These are phyloP conservation scores for Drosophila parabipectinata DNA, from an alignment of 1,140 invertebrate genomes.

Conservation along the genomic window DNA sequence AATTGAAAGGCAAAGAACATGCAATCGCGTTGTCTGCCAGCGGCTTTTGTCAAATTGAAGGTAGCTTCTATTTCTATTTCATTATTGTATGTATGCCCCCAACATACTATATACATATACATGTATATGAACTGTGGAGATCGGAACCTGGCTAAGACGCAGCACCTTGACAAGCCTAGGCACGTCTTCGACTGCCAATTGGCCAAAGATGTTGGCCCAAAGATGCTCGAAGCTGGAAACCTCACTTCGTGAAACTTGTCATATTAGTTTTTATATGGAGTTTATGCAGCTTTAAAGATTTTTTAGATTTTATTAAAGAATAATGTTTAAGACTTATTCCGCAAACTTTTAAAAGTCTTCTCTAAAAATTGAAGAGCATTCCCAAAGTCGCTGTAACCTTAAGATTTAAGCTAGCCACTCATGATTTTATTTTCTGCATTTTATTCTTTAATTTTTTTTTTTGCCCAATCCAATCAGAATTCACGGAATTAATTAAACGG, in stretches of 20 bases:
- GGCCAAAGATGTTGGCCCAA: slow-evolving; percentile 41
- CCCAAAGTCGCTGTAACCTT: neutral
- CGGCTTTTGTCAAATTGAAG: slow-evolving; percentile 69
- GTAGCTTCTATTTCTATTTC: slow-evolving; percentile 33
- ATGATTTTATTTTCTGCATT: slow-evolving; percentile 22
- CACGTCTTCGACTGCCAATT: slow-evolving; percentile 70
- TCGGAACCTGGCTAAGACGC: slow-evolving; percentile 22
- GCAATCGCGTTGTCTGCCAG: slow-evolving; percentile 56
- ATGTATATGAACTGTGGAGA: neutral
- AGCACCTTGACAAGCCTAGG: slow-evolving; percentile 73
- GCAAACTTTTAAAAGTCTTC: no score
- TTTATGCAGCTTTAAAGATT: slow-evolving; percentile 17
- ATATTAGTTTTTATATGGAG: slow-evolving; percentile 19
- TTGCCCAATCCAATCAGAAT: slow-evolving; percentile 33
- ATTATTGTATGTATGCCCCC: slow-evolving; percentile 16
- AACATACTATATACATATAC: neutral
- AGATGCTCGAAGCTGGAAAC: slow-evolving; percentile 32
- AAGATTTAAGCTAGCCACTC: neutral
- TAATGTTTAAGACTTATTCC: no score
- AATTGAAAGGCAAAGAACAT: slow-evolving; percentile 64
- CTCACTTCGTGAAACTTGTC: slow-evolving; percentile 40
- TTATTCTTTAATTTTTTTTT: slow-evolving; percentile 17
- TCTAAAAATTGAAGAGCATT: slow-evolving; percentile 2
- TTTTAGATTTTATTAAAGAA: no score
- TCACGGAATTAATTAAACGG: slow-evolving; percentile 64